A percentile compares a stretch with the other conserved stretches of the same genome.
Evolutionary conservation across 2,888 invertebrate genomes (phyloP).

Genomic region (Osedax fenrisi): DNA sequence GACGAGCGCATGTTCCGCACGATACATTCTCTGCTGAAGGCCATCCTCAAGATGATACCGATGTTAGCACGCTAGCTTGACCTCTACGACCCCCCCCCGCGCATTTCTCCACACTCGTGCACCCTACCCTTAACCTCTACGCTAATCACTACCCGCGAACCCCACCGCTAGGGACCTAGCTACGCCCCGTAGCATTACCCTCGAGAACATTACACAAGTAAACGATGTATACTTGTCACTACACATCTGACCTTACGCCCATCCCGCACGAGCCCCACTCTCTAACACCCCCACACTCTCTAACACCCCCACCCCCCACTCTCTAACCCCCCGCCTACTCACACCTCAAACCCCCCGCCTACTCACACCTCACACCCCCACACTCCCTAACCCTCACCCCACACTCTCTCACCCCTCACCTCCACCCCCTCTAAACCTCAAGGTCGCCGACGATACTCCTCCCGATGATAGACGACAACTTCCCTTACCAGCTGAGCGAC

Average conservation of each 20-base stretch:
- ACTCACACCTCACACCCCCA: neutral
- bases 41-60: conserved; percentile 39
- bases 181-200: neutral
- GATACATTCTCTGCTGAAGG: conserved; percentile 53
- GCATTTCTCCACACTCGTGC: neutral
- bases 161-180: neutral
- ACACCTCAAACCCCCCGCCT: neutral
- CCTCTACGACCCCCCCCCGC: neutral
- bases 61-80: conserved; percentile 37
- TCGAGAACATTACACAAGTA: too few relatives aligned
- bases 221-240: too few relatives aligned
- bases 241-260: too few relatives aligned
- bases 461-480: conserved; percentile 58
- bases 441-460: conserved; percentile 65
- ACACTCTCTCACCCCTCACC: neutral
- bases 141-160: neutral
- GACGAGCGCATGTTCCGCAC: conserved; percentile 57
- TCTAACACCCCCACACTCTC: neutral
- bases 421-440: neutral
- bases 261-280: too few relatives aligned
- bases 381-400: neutral
- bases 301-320: neutral
- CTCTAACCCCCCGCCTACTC: neutral
- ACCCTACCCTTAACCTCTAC: neutral
- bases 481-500: conserved; percentile 65